A percentile compares a stretch with the other conserved stretches of the same genome.
phyloP scores from a whole-genome alignment of 2,113 vertebrate genomes.

The Anguilla rostrata region DNA sequence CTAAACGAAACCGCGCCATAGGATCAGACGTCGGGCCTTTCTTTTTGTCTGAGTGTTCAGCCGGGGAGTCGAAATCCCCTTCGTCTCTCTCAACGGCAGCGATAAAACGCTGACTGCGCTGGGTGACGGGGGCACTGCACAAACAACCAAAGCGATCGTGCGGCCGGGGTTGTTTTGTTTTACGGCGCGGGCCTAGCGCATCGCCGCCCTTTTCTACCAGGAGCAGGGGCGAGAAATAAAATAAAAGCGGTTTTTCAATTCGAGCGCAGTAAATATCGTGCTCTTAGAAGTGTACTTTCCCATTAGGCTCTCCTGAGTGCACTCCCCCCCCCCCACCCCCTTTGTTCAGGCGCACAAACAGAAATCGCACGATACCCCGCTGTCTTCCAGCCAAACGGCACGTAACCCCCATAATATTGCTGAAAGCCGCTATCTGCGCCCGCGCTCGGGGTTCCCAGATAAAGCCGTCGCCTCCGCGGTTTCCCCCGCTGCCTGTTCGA shows the following conservation, averaged over 20 bases:
- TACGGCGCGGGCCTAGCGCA: not conserved
- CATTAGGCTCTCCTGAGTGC: not conserved
- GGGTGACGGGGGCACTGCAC: not conserved
- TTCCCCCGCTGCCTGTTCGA: not conserved
- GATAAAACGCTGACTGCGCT: not conserved
- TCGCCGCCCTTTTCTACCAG: not conserved
- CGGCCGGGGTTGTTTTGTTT: not conserved
- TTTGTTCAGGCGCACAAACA: not conserved
- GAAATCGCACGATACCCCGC: not conserved
- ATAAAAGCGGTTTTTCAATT: not conserved
- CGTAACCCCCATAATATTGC: not conserved
- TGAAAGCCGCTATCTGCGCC: not conserved
- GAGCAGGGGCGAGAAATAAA: not conserved
- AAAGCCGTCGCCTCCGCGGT: not conserved
- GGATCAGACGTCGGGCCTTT: not conserved
- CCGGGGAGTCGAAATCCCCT: not conserved
- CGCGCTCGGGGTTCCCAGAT: not conserved
- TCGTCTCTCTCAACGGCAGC: not conserved
- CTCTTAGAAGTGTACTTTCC: not conserved
- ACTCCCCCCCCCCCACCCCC: not conserved
- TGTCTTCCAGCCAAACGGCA: not conserved
- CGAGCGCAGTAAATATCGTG: not conserved
- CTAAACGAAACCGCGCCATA: not conserved
- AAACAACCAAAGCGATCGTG: not conserved
- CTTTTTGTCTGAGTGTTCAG: not conserved